phyloP scores from a whole-genome alignment of 2,888 invertebrate genomes.

The Trichogramma evanescens region DNA sequence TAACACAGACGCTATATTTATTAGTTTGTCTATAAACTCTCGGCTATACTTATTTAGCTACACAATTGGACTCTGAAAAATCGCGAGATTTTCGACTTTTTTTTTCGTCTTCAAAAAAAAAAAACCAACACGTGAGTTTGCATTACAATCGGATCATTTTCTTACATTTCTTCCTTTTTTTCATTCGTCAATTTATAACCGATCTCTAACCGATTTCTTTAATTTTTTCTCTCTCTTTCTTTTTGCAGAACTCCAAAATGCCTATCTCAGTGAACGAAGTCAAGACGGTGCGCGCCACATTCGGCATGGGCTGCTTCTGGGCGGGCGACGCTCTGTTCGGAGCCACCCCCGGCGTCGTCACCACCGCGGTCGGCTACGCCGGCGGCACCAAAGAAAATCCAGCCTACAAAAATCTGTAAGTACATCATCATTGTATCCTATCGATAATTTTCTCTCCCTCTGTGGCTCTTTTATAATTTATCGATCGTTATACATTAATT shows the following conservation, averaged over 20 bases:
- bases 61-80: too few relatives aligned
- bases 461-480: too few relatives aligned
- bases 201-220: too few relatives aligned
- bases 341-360: slow-evolving; percentile 62
- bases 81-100: too few relatives aligned
- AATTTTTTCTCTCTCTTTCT: neutral
- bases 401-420: slow-evolving; percentile 80
- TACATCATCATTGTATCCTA: slow-evolving; percentile 18
- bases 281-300: slow-evolving; percentile 69
- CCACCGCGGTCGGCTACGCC: slow-evolving; percentile 90
- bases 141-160: too few relatives aligned
- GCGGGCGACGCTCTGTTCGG: slow-evolving; percentile 81
- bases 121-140: too few relatives aligned
- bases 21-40: too few relatives aligned
- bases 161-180: neutral
- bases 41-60: too few relatives aligned
- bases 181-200: neutral
- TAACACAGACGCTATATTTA: too few relatives aligned
- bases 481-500: too few relatives aligned
- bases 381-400: slow-evolving; percentile 79
- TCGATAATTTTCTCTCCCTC: too few relatives aligned
- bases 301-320: slow-evolving; percentile 94
- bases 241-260: slow-evolving; percentile 28
- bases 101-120: too few relatives aligned
- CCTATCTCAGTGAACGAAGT: slow-evolving; percentile 58